Evolutionary conservation across 2,797 vertebrate genomes (phyloP).

Genomic region (Euthynnus affinis): DNA sequence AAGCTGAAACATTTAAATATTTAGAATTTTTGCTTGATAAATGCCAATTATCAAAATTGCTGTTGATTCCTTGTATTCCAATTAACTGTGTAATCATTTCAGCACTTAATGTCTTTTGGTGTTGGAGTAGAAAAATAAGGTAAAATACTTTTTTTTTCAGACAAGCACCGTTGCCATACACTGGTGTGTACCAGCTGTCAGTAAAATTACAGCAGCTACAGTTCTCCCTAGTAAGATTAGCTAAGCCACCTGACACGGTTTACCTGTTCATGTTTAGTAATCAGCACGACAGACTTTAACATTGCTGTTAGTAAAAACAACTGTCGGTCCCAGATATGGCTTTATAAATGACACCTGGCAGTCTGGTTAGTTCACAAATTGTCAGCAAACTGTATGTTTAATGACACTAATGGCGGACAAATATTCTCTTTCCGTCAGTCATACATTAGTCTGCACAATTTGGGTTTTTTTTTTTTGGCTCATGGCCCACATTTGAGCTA

Average conservation of each 20-base stretch:
- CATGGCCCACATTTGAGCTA: conserved; percentile 8
- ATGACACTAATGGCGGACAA: neutral
- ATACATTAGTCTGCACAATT: conserved; percentile 2
- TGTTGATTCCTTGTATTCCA: neutral
- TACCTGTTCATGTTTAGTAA: conserved; percentile 2
- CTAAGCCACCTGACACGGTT: neutral
- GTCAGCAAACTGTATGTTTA: neutral
- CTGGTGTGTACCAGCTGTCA: neutral
- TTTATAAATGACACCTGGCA: neutral
- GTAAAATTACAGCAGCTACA: neutral
- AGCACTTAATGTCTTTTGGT: neutral
- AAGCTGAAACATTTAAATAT: neutral
- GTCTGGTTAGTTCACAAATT: no score
- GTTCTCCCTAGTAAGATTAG: neutral
- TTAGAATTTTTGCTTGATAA: neutral
- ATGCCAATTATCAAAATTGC: neutral
- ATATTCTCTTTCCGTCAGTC: conserved; percentile 16
- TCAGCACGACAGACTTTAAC: conserved; percentile 1
- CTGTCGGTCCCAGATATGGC: neutral
- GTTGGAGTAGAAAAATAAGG: neutral
- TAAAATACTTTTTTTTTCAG: neutral
- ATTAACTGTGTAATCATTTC: neutral
- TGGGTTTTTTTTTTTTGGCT: conserved; percentile 29
- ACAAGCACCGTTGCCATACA: neutral
- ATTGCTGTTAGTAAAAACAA: neutral